phyloP scores from a whole-genome alignment of 2,888 invertebrate species.

The Glomeris marginata region DNA sequence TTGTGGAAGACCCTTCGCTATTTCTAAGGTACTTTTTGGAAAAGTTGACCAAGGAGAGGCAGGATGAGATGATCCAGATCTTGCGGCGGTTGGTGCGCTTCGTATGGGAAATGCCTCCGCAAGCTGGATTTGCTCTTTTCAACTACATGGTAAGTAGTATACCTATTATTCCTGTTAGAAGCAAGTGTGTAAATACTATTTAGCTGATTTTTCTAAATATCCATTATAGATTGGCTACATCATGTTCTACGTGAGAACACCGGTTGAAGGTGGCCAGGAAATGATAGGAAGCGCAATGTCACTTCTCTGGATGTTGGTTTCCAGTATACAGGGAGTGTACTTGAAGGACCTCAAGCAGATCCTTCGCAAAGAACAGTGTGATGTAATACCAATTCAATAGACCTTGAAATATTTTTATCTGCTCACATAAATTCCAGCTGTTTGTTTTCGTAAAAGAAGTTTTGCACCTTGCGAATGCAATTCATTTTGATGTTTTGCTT shows the following conservation, averaged over 20 bases:
- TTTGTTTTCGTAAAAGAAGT: neutral
- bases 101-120: conserved; percentile 82
- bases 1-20: conserved; percentile 93
- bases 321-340: conserved; percentile 97
- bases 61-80: conserved; percentile 85
- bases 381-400: conserved; percentile 37
- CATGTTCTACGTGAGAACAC: conserved; percentile 96
- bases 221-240: conserved; percentile 65
- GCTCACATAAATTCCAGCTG: neutral
- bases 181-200: neutral
- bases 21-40: conserved; percentile 93
- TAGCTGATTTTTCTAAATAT: neutral
- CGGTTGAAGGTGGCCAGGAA: conserved; percentile 88
- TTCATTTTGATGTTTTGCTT: neutral
- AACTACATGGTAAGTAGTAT: conserved; percentile 65
- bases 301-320: conserved; percentile 95
- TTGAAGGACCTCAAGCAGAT: conserved; percentile 99
- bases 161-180: neutral
- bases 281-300: conserved; percentile 88
- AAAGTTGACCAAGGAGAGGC: conserved; percentile 79
- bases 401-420: neutral
- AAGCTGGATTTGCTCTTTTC: conserved; percentile 94
- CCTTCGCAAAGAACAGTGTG: conserved; percentile 95
- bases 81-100: conserved; percentile 82
- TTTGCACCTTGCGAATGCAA: neutral